Conservation (phyloP, 2,888 invertebrate species). For the Thera britannica region DNA sequence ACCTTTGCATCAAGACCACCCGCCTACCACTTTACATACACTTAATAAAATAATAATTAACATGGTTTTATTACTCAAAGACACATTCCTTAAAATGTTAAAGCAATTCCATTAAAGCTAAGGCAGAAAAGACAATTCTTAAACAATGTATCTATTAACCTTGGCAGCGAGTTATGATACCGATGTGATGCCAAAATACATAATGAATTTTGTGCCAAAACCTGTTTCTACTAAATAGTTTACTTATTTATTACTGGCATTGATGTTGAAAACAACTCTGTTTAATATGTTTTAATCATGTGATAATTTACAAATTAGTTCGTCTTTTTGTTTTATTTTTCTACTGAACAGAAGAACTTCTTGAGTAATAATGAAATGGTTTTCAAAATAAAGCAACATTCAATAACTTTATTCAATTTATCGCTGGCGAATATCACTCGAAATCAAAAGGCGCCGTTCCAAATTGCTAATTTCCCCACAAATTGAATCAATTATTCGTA, state of each 20-base stretch:
- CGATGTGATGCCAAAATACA: conserved; percentile 37
- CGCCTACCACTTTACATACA: conserved; percentile 6
- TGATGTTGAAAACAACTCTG: conserved; percentile 28
- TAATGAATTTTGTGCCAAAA: conserved; percentile 39
- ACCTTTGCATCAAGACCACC: conserved; percentile 20
- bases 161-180: conserved; percentile 30
- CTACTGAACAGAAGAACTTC: no score
- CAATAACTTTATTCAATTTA: background rate
- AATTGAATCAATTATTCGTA: conserved; percentile 69
- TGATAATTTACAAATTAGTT: conserved; percentile 18
- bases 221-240: conserved; percentile 15
- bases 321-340: no score
- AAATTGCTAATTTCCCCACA: conserved; percentile 28
- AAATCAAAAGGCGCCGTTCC: conserved; percentile 12
- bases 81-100: background rate
- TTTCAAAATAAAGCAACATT: no score
- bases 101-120: background rate
- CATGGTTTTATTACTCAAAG: background rate
- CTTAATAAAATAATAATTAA: conserved; percentile 13
- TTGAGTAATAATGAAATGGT: no score
- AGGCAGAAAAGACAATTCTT: background rate
- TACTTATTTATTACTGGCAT: conserved; percentile 13
- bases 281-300: conserved; percentile 27
- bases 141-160: conserved; percentile 17
- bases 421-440: background rate